Base-by-base conservation (phyloP, 2,888 invertebrate genomes). In the Colletes collaris region DNA sequence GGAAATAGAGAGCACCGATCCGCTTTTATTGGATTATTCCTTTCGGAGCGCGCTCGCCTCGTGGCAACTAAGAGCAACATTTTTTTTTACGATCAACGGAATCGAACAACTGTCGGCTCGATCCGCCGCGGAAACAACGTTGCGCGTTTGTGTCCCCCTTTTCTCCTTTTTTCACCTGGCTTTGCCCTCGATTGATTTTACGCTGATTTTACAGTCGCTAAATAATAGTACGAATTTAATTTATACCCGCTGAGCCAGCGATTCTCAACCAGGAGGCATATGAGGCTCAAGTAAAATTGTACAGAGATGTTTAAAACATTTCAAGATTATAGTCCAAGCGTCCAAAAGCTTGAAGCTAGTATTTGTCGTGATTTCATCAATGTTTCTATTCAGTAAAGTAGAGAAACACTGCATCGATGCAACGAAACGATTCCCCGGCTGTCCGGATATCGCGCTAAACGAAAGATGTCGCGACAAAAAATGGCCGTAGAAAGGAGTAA, bases 391-490 rank as follows among this genome's bases (percentile, higher is more conserved):
- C 6, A 40, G 40, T 40, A 40, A 16, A 16, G 16, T 16, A 27
- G 27, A 7, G 4, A 40, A 40, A 40, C 40, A 40, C 7, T 40
- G 40, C 7, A 5, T 35, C 35, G 37, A 10, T 35, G 13, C 19
- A 4, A 46, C 44, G 8, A 8, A 46, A 46, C 44, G 40, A 40
- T 27, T 40, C 10, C 53, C 1, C 10, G 40, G 10, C 16, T 40
- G 10, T 4, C 40, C 6, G 4, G 49, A 69, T 46, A 37, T 46
- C 64, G 27, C 37, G 7, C 56, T 35, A 44, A 49, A 60, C 50
- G 60, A 64, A 75, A 78, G 69, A 78, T 63, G 40, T 55, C 35
- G 56, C 66, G 65, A 55, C 49, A 19, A 71, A 63, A 79, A 74
- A 76, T 56, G 58, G 52, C 35, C 3, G 44, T 6, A n/a, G 63